Base-by-base conservation (phyloP, 92 coral and sea anemone genomes). In the Phymanthus crucifer region DNA sequence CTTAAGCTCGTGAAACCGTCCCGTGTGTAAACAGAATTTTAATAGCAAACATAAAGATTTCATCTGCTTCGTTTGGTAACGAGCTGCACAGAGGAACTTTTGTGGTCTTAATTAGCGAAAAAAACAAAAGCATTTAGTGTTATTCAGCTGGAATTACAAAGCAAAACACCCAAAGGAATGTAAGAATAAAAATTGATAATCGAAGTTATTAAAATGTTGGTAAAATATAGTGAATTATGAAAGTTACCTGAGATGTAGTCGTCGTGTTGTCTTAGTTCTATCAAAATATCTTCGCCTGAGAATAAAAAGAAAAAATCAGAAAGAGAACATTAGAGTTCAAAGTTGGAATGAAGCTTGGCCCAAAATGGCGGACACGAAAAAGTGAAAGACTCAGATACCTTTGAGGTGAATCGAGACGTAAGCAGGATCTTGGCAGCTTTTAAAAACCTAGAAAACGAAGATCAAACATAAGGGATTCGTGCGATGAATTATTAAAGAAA, bases 381-480 rank as follows among this genome's bases (percentile, higher is more conserved):
- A 47, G 26, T 70, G 61, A 73, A 38, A 26, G 11, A 34, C 9
- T 32, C 21, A 34, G 73, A n/a, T 67, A 95, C 99, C 99, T 95
- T 95, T 95, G 57, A 95, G 89, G 18, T 93, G 94, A 36, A 93
- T 91, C 19, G 99, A 93, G 27, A 95, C 99, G 72, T 95, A 95
- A 4, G 99, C 99, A 3, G 99, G 99, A 71, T 95, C 99, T 80
- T 95, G 99, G 61, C 99, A 95, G 85, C 93, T 95, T 84, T 87
- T 89, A 79, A 95, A 95, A 54, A 94, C 93, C 99, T 95, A 73
- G 36, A 71, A 71, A 43, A 33, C n/a, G 48, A 64, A 32, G 70
- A 2, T 32, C 29, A 14, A 54, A 26, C 50, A 38, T 32, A 12
- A 52, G 67, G 82, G 65, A 32, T 71, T 57, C 0, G 4, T n/a